Base-by-base conservation (phyloP, 2,113 vertebrate genomes). In the Ursus arctos region DNA sequence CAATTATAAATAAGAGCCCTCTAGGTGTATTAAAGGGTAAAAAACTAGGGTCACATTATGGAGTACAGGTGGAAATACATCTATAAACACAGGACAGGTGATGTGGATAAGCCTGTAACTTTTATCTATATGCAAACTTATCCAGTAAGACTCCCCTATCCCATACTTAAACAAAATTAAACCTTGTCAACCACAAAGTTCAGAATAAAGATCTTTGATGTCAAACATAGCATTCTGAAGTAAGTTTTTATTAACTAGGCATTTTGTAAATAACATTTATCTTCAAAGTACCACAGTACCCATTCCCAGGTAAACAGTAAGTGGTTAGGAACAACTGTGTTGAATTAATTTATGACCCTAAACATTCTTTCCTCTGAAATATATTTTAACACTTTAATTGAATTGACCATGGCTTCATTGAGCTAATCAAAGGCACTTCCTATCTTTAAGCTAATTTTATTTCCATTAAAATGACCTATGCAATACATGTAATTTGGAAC, bases 371-470 rank as follows among this genome's bases (percentile, higher is more conserved):
- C 63, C 81, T 91, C 90, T 95, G 92, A 96, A 96, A 96, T 94
- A 76, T 31, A 95, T 92, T 89, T 96, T 96, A 94, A 96, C 93
- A 92, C 79, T 96, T 88, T 97, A 97, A 97, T 95, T 97, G 95
- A 97, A 94, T 96, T 94, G 92, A 95, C 94, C 82, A 87, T 40
- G 91, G 85, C 65, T 93, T 96, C 49, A 22, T 0, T 81, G 76
- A 97, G 36, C 40, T 94, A 94, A 97, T 96, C 95, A 98, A 90
- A 97, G 72, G 55, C 59, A 97, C 94, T 97, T 96, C 96, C 95
- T 96, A 93, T 94, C 82, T 96, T 93, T 89, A 93, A 97, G 94
- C n/a, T 98, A 92, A 96, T 97, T 97, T 96, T 97, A 93, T 96
- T 97, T 96, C 88, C 94, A 96, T 36, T 96, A 80, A 95, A 76